Percentiles rank a stretch among this genome's conserved stretches.
phyloP scores from a whole-genome alignment of 2,113 vertebrate genomes.

The Octodon degus region DNA sequence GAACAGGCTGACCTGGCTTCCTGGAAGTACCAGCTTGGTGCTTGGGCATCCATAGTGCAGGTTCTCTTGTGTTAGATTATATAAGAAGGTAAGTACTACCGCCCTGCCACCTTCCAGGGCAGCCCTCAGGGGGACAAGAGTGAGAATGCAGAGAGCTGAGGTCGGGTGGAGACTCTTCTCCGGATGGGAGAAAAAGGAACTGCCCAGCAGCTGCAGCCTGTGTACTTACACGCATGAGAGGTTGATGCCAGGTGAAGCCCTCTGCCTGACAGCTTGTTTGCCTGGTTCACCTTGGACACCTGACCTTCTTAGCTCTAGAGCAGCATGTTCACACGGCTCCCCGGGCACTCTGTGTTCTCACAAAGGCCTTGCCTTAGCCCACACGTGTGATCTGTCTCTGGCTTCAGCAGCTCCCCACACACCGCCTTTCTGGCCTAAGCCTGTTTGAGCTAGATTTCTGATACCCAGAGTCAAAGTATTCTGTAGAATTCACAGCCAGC shows the following conservation, averaged over 20 bases:
- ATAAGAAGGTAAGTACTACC: background rate
- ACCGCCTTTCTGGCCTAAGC: background rate
- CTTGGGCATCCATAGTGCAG: background rate
- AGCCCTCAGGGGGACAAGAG: background rate
- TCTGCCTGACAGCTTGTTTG: background rate
- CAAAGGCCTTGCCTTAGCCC: background rate
- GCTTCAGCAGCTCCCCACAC: background rate
- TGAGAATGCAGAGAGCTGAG: background rate
- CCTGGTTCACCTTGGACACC: background rate
- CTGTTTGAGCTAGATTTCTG: constrained; percentile 25
- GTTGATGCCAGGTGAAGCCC: background rate
- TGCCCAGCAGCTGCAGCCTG: background rate
- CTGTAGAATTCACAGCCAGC: background rate
- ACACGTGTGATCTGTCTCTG: background rate
- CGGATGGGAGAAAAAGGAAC: background rate
- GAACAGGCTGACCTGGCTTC: background rate
- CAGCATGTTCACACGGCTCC: background rate
- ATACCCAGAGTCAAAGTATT: background rate
- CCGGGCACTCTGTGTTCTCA: background rate
- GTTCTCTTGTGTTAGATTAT: background rate
- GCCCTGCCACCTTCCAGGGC: background rate
- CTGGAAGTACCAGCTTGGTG: background rate
- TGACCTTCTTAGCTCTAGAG: background rate
- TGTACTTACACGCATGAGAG: background rate
- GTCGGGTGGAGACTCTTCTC: background rate